Evolutionary conservation across 2,113 vertebrate genomes (phyloP).

Genomic region (Saccopteryx bilineata): DNA sequence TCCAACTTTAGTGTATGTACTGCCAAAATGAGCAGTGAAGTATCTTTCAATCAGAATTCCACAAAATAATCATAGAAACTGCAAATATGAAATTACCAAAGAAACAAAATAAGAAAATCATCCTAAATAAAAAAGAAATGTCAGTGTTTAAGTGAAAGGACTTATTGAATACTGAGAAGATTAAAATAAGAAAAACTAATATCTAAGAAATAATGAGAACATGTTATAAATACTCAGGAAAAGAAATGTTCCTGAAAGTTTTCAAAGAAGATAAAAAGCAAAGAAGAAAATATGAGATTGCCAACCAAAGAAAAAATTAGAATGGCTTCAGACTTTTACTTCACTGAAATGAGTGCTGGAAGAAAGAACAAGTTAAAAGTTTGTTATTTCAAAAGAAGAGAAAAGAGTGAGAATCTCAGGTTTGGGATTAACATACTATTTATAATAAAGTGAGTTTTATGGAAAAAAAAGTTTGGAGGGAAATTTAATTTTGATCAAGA

Average conservation of each 20-base stretch:
- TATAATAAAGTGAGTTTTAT: no score
- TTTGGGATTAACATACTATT: no score
- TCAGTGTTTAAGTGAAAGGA: neutral
- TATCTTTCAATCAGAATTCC: neutral
- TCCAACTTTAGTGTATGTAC: no score
- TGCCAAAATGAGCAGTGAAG: neutral
- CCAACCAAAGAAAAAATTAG: neutral
- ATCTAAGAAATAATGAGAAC: neutral
- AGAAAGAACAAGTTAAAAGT: neutral
- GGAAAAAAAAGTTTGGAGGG: neutral
- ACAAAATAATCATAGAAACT: constrained; percentile 25
- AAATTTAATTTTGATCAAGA: neutral
- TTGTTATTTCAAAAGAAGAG: no score
- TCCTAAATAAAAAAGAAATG: neutral
- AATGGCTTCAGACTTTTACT: constrained; percentile 1
- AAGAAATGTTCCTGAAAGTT: neutral
- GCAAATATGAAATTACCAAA: constrained; percentile 16
- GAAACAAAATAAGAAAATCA: neutral
- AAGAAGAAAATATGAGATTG: neutral
- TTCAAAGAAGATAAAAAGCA: neutral
- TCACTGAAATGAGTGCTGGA: neutral
- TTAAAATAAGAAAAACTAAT: neutral
- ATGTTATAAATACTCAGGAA: neutral
- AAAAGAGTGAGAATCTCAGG: no score
- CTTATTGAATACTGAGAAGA: neutral